phyloP scores from a whole-genome alignment of 2,797 vertebrate genomes.

The Steatocranus sp. region DNA sequence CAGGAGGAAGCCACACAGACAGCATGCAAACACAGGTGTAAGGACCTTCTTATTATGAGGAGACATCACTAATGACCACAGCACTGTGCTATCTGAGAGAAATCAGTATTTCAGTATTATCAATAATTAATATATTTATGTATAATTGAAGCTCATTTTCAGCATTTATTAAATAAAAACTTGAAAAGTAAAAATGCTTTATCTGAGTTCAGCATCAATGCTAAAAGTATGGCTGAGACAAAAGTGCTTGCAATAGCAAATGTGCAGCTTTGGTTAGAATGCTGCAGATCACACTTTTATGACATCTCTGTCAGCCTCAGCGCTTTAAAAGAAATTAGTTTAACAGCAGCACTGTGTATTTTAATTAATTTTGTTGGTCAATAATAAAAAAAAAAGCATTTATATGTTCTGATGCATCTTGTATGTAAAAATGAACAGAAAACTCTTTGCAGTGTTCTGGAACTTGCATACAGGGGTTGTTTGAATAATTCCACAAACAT shows the following conservation, averaged over 20 bases:
- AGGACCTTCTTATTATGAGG: background rate
- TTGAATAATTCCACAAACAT: background rate
- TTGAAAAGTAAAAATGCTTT: background rate
- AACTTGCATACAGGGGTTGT: rapidly evolving
- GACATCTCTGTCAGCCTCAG: background rate
- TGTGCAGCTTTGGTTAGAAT: background rate
- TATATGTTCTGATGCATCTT: background rate
- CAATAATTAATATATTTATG: rapidly evolving
- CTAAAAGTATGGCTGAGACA: background rate
- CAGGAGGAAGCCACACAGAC: background rate
- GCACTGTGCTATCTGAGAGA: background rate
- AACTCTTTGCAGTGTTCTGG: background rate
- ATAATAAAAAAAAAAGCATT: background rate
- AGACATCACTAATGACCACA: background rate
- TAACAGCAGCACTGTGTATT: background rate
- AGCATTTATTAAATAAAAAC: background rate
- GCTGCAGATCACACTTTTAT: background rate
- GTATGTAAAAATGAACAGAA: background rate
- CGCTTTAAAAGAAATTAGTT: background rate
- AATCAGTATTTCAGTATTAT: background rate
- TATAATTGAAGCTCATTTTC: background rate
- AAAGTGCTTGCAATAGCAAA: background rate
- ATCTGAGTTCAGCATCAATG: background rate
- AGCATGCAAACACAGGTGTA: background rate
- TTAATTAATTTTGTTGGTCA: rapidly evolving